Percentiles rank a stretch among this genome's conserved stretches.
These are phyloP conservation scores for Actinia tenebrosa DNA, from an alignment of 64 coral and sea anemone species.

Conservation along the genomic window DNA sequence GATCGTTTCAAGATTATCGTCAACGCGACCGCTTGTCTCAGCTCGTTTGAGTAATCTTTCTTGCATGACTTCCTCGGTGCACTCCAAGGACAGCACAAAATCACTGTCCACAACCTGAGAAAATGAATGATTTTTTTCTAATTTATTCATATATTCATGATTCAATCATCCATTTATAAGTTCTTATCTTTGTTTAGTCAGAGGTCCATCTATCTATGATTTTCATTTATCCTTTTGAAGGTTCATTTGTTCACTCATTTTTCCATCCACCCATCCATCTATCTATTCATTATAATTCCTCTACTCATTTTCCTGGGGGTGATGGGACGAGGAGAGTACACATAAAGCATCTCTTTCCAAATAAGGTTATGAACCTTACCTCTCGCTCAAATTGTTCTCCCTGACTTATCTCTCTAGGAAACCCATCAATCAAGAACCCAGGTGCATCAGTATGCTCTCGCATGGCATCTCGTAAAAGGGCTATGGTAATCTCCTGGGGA, in stretches of 20 bases:
- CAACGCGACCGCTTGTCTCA: conserved; percentile 76
- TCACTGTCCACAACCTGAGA: conserved; percentile 85
- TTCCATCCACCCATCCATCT: neutral
- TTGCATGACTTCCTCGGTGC: conserved; percentile 88
- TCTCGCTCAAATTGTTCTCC: conserved; percentile 77
- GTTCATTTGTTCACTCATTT: neutral
- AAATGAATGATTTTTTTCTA: neutral
- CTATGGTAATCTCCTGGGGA: conserved; percentile 86
- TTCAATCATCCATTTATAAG: neutral
- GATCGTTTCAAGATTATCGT: conserved; percentile 93
- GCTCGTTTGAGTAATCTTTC: conserved; percentile 83
- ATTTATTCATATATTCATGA: neutral
- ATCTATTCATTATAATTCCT: neutral
- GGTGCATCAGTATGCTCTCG: conserved; percentile 49
- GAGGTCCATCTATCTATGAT: too few species aligned
- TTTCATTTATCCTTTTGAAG: too few species aligned
- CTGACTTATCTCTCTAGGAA: conserved; percentile 81
- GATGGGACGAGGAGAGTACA: too few species aligned
- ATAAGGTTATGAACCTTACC: conserved; percentile 20
- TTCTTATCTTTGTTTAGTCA: too few species aligned
- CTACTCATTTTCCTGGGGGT: too few species aligned
- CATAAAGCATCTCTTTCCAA: too few species aligned
- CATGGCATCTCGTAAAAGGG: conserved; percentile 83
- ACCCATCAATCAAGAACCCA: conserved; percentile 97
- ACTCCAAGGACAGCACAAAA: conserved; percentile 84